Percentiles rank a stretch among this genome's conserved stretches.
phyloP scores from a whole-genome alignment of 2,797 vertebrate genomes.

The Poliocrania exsul region DNA sequence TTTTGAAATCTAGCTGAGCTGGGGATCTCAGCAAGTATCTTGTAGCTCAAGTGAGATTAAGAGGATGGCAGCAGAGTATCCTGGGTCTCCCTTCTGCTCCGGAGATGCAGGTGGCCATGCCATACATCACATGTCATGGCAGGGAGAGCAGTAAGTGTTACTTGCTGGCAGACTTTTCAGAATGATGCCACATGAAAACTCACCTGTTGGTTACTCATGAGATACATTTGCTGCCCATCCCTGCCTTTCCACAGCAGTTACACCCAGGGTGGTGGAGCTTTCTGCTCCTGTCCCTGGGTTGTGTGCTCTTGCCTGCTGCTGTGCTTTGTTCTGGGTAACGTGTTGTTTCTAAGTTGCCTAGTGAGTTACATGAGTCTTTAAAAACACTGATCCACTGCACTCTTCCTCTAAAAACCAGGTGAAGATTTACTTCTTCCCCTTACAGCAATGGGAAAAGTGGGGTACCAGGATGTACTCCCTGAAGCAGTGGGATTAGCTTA shows the following conservation, averaged over 20 bases:
- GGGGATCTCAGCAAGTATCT: neutral
- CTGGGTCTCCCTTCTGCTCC: neutral
- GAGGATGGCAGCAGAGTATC: neutral
- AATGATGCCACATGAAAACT: neutral
- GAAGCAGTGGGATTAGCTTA: neutral
- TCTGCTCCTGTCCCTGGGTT: neutral
- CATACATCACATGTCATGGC: fast-evolving
- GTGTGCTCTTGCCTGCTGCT: neutral
- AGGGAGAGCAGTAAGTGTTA: neutral
- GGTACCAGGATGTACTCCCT: neutral
- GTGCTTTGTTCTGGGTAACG: neutral
- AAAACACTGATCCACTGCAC: neutral
- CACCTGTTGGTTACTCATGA: neutral
- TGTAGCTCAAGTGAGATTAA: neutral
- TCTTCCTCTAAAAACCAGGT: neutral
- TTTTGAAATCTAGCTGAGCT: neutral
- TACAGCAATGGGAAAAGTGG: neutral
- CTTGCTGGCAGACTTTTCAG: neutral
- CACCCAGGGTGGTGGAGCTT: neutral
- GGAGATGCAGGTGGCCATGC: neutral
- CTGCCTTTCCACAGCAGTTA: neutral
- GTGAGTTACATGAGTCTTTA: neutral
- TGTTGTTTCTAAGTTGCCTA: neutral
- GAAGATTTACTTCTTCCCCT: neutral
- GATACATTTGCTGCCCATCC: neutral